A percentile compares a stretch with the other conserved stretches of the same genome.
Conservation (phyloP, 2,888 invertebrate species). For the Augiades crinisus region DNA sequence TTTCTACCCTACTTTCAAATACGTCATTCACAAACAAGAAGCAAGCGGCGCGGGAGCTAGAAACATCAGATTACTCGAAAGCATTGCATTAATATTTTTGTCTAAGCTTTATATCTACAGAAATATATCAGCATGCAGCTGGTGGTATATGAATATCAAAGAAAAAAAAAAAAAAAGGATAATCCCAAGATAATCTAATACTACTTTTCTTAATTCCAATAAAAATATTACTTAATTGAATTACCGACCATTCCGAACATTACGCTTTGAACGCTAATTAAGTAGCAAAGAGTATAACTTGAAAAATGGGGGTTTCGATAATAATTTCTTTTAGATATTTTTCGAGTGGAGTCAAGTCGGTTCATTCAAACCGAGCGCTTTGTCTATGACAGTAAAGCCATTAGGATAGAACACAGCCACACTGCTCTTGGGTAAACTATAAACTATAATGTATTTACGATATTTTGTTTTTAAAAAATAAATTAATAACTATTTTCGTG, state of each 20-base stretch:
- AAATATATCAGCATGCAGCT: too few species aligned
- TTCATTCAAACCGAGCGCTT: conserved; percentile 15
- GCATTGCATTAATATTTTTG: too few species aligned
- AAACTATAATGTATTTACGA: background rate
- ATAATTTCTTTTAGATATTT: conserved; percentile 16
- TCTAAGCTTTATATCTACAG: too few species aligned
- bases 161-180: too few species aligned
- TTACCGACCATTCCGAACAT: background rate
- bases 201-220: background rate
- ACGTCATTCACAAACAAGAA: too few species aligned
- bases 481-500: too few species aligned
- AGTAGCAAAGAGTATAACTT: background rate
- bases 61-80: too few species aligned
- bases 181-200: too few species aligned
- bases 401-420: background rate
- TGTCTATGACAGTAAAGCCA: conserved; percentile 20
- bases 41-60: too few species aligned
- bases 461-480: too few species aligned
- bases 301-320: conserved; percentile 1
- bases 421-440: background rate
- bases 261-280: background rate
- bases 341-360: conserved; percentile 16
- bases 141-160: too few species aligned
- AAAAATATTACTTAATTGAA: background rate
- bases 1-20: too few species aligned